These are phyloP conservation scores for Craseonycteris thonglongyai DNA, from an alignment of 2,113 vertebrate species.

Conservation along the genomic window DNA sequence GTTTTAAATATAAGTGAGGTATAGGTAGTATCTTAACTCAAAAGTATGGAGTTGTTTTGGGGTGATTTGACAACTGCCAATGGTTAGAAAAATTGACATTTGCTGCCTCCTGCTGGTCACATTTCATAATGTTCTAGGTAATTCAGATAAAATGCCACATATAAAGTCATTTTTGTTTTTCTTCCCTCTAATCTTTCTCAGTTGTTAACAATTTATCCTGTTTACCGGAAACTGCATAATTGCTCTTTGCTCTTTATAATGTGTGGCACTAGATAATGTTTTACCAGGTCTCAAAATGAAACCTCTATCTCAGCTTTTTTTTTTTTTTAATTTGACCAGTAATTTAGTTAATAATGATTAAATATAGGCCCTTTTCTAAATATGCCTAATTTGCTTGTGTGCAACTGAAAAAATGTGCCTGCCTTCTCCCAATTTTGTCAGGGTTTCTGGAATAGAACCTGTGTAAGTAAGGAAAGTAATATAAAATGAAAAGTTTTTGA, in stretches of 20 bases:
- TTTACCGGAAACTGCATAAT: neutral
- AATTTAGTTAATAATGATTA: conserved; percentile 16
- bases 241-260: neutral
- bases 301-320: neutral
- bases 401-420: neutral
- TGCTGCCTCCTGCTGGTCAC: conserved; percentile 20
- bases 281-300: neutral
- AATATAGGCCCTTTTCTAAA: neutral
- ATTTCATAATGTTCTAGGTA: conserved; percentile 10
- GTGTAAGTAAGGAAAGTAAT: neutral
- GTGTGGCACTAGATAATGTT: neutral
- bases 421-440: neutral
- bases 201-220: neutral
- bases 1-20: conserved; percentile 15
- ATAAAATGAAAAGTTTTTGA: neutral
- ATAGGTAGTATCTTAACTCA: neutral
- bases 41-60: neutral
- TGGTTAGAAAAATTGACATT: neutral
- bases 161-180: neutral
- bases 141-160: neutral
- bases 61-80: neutral
- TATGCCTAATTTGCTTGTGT: neutral
- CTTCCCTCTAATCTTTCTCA: neutral
- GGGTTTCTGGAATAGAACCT: neutral
- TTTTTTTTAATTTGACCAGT: neutral